Evolutionary conservation across 2,113 vertebrate species (phyloP).

Genomic region (Hippocampus mohnikei): DNA sequence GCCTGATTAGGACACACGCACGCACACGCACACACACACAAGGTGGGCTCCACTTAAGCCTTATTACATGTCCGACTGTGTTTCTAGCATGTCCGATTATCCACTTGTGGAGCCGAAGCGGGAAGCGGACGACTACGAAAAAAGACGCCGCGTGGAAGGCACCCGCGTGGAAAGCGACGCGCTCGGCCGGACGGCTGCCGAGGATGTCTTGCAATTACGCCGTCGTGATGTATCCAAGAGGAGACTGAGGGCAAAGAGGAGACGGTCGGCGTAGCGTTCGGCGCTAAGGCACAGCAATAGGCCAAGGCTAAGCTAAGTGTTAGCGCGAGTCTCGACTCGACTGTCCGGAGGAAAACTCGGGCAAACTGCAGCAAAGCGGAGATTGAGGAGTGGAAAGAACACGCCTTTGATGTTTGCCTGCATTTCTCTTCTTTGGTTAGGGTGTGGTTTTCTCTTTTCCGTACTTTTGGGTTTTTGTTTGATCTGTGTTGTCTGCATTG

Average conservation of each 20-base stretch:
- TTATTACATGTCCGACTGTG: conserved; percentile 62
- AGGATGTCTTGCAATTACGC: not conserved
- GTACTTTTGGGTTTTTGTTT: not conserved
- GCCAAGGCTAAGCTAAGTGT: not conserved
- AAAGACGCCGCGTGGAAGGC: not conserved
- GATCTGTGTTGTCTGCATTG: not conserved
- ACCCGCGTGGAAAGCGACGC: not conserved
- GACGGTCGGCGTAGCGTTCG: no score
- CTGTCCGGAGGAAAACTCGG: not conserved
- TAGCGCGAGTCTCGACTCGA: not conserved
- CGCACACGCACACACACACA: not conserved
- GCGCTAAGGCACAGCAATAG: no score
- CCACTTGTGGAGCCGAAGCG: conserved; percentile 35
- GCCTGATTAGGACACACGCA: conserved; percentile 49
- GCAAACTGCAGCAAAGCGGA: not conserved
- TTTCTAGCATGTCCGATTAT: conserved; percentile 60
- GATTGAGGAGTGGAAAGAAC: not conserved
- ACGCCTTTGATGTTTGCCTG: not conserved
- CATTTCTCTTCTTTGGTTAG: not conserved
- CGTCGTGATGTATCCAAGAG: not conserved
- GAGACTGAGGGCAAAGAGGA: not conserved
- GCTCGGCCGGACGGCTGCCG: no score
- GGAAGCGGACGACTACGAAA: not conserved
- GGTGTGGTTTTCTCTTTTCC: no score
- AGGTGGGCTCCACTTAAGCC: conserved; percentile 55